phyloP scores from a whole-genome alignment of 2,888 invertebrate genomes.

The Aspidiotus rigidus region DNA sequence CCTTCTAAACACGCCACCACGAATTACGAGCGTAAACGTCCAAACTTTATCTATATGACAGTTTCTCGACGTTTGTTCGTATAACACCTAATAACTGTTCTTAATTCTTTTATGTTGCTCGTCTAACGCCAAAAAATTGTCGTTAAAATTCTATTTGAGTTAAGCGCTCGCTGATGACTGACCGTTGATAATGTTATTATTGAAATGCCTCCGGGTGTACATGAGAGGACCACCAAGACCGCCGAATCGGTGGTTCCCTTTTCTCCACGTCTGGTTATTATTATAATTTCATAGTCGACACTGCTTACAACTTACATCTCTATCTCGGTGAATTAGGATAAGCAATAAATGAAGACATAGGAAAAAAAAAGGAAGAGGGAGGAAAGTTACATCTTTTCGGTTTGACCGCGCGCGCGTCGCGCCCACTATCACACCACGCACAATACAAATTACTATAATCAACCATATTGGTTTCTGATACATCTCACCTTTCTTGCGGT shows the following conservation, averaged over 20 bases:
- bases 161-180: constrained; percentile 28
- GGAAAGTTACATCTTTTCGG: constrained; percentile 22
- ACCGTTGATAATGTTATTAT: constrained; percentile 33
- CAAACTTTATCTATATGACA: too few relatives aligned
- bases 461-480: constrained; percentile 31
- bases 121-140: not conserved
- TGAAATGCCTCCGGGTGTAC: constrained; percentile 31
- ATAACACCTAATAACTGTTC: too few relatives aligned
- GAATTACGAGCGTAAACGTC: too few relatives aligned
- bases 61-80: too few relatives aligned
- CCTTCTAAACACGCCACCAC: too few relatives aligned
- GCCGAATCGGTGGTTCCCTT: constrained; percentile 30
- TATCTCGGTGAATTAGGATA: constrained; percentile 6
- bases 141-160: constrained; percentile 16
- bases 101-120: too few relatives aligned
- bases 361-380: constrained; percentile 25
- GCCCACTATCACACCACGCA: constrained; percentile 28
- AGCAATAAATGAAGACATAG: constrained; percentile 10
- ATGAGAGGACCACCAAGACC: constrained; percentile 27
- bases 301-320: constrained; percentile 24
- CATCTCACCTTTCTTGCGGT: constrained; percentile 28
- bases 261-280: constrained; percentile 26
- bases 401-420: constrained; percentile 10
- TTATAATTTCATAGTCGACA: constrained; percentile 31
- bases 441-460: constrained; percentile 32